Conservation (phyloP, 2,113 vertebrate genomes). For the Prochilodus magdalenae region DNA sequence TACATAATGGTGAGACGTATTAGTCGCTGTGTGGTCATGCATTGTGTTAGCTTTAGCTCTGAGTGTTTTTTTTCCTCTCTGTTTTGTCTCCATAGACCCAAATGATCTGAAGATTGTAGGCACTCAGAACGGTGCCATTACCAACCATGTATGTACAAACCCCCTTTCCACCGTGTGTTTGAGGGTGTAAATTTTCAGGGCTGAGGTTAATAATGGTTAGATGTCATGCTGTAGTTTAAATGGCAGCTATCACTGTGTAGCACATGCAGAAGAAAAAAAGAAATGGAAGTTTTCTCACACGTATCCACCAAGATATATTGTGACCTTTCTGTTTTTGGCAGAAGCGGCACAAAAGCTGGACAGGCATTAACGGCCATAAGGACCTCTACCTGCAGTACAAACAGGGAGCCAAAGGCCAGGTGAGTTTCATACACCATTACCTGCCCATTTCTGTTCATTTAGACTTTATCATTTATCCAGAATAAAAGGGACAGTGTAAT, state of each 20-base stretch:
- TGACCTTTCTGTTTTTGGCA: neutral
- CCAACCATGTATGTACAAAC: slow-evolving; percentile 55
- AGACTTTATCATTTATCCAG: too few species aligned
- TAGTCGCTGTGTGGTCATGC: too few species aligned
- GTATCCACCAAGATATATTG: neutral
- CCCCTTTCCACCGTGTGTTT: neutral
- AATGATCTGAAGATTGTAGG: slow-evolving; percentile 85
- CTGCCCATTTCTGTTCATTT: neutral
- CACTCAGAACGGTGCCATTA: slow-evolving; percentile 56
- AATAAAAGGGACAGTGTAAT: too few species aligned
- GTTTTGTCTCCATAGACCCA: slow-evolving; percentile 79
- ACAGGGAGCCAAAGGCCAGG: slow-evolving; percentile 63
- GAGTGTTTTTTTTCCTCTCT: neutral
- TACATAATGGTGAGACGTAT: too few species aligned
- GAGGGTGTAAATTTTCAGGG: neutral
- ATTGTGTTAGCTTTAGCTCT: too few species aligned
- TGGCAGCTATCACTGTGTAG: neutral
- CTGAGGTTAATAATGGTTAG: neutral
- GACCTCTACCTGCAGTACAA: slow-evolving; percentile 70
- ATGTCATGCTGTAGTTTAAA: slow-evolving; percentile 2
- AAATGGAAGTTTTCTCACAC: neutral
- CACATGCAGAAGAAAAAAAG: neutral
- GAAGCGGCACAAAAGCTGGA: slow-evolving; percentile 60
- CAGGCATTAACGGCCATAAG: slow-evolving; percentile 64
- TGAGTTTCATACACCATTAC: slow-evolving; percentile 35